Evolutionary conservation across 2,888 invertebrate species (phyloP).

Genomic region (Ommatoiulus sabulosus): DNA sequence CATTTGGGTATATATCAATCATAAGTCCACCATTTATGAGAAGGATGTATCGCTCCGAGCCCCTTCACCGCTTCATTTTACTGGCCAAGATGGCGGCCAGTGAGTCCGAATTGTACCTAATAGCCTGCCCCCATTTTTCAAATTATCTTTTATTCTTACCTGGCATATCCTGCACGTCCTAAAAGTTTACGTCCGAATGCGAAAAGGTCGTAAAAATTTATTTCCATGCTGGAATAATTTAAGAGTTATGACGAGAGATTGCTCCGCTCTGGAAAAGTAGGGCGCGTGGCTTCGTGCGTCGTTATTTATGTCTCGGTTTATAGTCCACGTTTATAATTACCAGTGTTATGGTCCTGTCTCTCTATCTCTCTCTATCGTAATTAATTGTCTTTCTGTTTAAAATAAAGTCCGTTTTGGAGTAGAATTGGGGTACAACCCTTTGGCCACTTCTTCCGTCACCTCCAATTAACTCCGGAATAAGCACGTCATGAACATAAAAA

Average conservation of each 20-base stretch:
- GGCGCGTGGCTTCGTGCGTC: background rate
- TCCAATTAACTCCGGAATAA: background rate
- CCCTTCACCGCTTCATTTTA: background rate
- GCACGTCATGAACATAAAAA: slow-evolving; percentile 24
- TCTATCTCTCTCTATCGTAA: background rate
- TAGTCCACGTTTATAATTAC: slow-evolving; percentile 15
- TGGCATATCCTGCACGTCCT: background rate
- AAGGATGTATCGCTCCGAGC: background rate
- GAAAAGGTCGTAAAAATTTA: background rate
- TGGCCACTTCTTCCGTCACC: background rate
- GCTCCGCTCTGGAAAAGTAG: background rate
- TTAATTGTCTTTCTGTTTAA: background rate
- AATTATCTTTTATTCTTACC: background rate
- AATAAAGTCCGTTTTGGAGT: background rate
- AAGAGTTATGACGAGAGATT: slow-evolving; percentile 15
- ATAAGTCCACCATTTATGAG: background rate
- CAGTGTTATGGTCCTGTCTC: slow-evolving; percentile 20
- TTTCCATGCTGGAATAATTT: slow-evolving; percentile 12
- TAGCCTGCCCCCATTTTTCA: background rate
- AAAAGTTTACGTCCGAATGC: slow-evolving; percentile 19
- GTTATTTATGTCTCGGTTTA: slow-evolving; percentile 7
- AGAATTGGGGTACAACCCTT: slow-evolving; percentile 25
- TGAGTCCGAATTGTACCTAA: background rate
- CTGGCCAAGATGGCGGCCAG: background rate
- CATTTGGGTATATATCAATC: slow-evolving; percentile 15